Base-by-base conservation (phyloP, 2,113 vertebrate species). In the Sula dactylatra region DNA sequence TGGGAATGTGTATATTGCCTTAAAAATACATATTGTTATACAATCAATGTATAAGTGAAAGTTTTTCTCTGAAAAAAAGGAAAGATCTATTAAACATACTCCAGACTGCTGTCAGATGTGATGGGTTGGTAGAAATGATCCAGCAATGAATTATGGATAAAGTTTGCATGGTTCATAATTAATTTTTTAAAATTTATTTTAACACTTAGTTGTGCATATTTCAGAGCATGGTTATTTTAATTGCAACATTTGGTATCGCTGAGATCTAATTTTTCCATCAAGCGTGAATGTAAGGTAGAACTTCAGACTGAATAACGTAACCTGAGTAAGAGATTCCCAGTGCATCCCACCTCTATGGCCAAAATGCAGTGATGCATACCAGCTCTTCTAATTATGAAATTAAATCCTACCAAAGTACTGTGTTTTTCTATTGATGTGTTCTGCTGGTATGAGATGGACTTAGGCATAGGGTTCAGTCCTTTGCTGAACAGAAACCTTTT, bases 191-290 rank as follows among this genome's bases (percentile, higher is more conserved):
- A 58, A 22, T 44, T 47, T 82, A 24, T 47, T 86, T 70, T 52
- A 79, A 42, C 34, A 25, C 55, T 38, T 27, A 50, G 7, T 45
- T 74, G 40, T 52, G 31, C 25, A 6, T 59, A 26, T 61, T 59
- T 74, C 50, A 61, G 44, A 59, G 19, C 25, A 15, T 24, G 55
- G 11, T n/a, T 58, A 56, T 88, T 80, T 86, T 20, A 32, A 40
- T 58, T 36, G 19, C 16, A 27, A 4, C 8, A 3, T 69, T 88
- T 55, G 24, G 26, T 56, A 45, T 13, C 54, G 24, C 10, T 38
- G n/a, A 58, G 42, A 93, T 95, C 67, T 82, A 86, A 88, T 94
- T 92, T 80, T 77, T 93, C 89, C 42, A 45, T 86, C 66, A 69
- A 47, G 93, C 81, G 45, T 3, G 27, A 85, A 82, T 79, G 13